These are phyloP conservation scores for Nemurella pictetii DNA, from an alignment of 2,888 invertebrate genomes.

Conservation along the genomic window DNA sequence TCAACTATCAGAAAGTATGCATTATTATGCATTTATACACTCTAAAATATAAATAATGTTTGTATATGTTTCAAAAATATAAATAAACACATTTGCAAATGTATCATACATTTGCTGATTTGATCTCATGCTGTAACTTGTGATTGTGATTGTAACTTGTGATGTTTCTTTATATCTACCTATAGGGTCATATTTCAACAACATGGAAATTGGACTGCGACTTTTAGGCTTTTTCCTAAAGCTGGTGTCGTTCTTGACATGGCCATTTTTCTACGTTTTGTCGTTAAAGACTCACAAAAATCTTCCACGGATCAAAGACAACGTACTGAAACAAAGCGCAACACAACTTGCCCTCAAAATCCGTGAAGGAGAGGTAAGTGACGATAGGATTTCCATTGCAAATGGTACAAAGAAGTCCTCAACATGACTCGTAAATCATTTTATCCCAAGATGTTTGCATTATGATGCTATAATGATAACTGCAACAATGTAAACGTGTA, in stretches of 20 bases:
- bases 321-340: constrained; percentile 70
- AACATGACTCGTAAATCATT: too few relatives aligned
- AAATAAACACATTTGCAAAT: too few relatives aligned
- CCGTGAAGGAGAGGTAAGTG: constrained; percentile 66
- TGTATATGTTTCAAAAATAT: too few relatives aligned
- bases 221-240: constrained; percentile 13
- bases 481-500: too few relatives aligned
- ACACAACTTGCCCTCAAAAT: constrained; percentile 70
- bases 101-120: background rate
- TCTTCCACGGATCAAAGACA: constrained; percentile 65
- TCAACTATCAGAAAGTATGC: too few relatives aligned
- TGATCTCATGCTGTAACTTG: too few relatives aligned
- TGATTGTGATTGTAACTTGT: background rate
- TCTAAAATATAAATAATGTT: too few relatives aligned
- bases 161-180: background rate
- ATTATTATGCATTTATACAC: too few relatives aligned
- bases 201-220: constrained; percentile 33
- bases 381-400: background rate
- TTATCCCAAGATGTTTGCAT: too few relatives aligned
- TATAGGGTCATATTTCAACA: background rate
- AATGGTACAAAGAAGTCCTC: too few relatives aligned
- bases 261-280: constrained; percentile 23
- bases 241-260: background rate
- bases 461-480: too few relatives aligned
- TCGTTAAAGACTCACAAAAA: constrained; percentile 2